Evolutionary conservation across 2,888 invertebrate genomes (phyloP).

Genomic region (Chloroclystis v-ata): DNA sequence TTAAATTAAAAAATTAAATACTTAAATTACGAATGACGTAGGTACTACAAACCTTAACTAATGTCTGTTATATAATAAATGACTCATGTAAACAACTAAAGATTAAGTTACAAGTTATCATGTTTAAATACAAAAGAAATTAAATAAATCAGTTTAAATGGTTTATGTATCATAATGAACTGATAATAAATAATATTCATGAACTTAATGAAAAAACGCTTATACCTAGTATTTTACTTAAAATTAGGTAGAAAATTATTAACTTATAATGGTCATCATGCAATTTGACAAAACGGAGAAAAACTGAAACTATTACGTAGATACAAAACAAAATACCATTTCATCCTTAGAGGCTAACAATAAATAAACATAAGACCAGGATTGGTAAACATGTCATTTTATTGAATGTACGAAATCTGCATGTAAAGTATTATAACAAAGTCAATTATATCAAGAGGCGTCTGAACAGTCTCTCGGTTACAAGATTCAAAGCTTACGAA

Average conservation of each 20-base stretch:
- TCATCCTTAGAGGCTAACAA: conserved; percentile 42
- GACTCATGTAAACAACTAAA: conserved; percentile 57
- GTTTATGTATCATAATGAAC: conserved; percentile 75
- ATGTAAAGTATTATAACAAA: conserved; percentile 49
- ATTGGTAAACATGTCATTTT: conserved; percentile 59
- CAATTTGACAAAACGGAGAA: conserved; percentile 63
- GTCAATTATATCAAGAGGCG: conserved; percentile 52
- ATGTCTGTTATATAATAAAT: conserved; percentile 75
- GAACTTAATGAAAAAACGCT: conserved; percentile 72
- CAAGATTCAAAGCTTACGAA: conserved; percentile 56
- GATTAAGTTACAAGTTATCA: conserved; percentile 66
- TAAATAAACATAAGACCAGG: conserved; percentile 64
- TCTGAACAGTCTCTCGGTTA: conserved; percentile 61
- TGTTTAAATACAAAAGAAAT: conserved; percentile 76
- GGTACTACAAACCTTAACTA: conserved; percentile 70
- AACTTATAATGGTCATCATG: conserved; percentile 70
- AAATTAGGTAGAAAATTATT: conserved; percentile 76
- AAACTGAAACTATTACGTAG: conserved; percentile 55
- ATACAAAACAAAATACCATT: conserved; percentile 61
- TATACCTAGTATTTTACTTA: conserved; percentile 65
- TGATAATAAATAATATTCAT: conserved; percentile 78
- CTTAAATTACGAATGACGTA: conserved; percentile 74
- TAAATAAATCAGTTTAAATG: conserved; percentile 75
- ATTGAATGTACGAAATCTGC: conserved; percentile 61
- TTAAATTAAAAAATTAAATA: conserved; percentile 78